These are phyloP conservation scores for Psammodynastes pulverulentus DNA, from an alignment of 2,113 vertebrate genomes.

Conservation along the genomic window DNA sequence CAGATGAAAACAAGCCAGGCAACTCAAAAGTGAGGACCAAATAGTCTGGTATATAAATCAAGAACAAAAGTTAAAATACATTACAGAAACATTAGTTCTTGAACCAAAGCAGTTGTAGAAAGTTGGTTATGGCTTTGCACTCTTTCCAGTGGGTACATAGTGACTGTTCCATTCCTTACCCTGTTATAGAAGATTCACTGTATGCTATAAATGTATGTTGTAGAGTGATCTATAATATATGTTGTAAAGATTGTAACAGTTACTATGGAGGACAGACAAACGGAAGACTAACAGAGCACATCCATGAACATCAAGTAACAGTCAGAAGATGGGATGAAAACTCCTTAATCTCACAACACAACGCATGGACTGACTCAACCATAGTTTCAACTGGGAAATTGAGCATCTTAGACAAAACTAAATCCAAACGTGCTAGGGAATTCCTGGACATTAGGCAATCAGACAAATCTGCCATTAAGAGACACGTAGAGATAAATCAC, in stretches of 20 bases:
- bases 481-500: not conserved
- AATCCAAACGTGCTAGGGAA: not conserved
- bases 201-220: not conserved
- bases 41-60: not conserved
- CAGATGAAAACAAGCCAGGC: not conserved
- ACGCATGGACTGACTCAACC: not conserved
- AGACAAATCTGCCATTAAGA: not conserved
- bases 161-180: not conserved
- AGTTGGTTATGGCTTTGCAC: not conserved
- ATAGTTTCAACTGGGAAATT: not conserved
- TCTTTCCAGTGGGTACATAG: not conserved
- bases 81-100: not conserved
- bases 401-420: not conserved
- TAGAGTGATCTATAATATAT: not conserved
- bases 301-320: not conserved
- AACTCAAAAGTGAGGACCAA: not conserved
- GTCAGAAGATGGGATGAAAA: not conserved
- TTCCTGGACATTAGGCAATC: not conserved
- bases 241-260: not conserved
- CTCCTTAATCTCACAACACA: not conserved
- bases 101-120: not conserved
- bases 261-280: not conserved
- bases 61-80: not conserved
- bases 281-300: not conserved
- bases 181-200: not conserved